These are phyloP conservation scores for Cossypha heuglini DNA, from an alignment of 2,797 vertebrate genomes.

Conservation along the genomic window DNA sequence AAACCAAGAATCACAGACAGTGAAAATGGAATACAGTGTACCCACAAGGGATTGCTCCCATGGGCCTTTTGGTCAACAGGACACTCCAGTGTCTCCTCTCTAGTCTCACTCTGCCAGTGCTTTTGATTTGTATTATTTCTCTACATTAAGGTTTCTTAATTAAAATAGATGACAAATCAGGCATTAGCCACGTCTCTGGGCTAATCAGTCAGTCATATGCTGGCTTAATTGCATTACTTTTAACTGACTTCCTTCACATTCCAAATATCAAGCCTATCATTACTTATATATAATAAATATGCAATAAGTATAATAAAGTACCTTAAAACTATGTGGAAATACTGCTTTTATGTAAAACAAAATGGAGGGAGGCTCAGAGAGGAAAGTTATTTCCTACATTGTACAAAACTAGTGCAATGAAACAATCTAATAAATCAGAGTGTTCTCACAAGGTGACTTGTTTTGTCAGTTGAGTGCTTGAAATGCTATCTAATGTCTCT, in stretches of 20 bases:
- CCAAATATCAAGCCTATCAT: not conserved
- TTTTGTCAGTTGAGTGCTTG: conserved; percentile 55
- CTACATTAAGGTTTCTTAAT: not conserved
- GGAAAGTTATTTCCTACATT: not conserved
- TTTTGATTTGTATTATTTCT: not conserved
- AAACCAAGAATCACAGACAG: not conserved
- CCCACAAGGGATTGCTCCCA: not conserved
- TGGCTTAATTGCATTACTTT: not conserved
- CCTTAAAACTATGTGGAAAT: not conserved
- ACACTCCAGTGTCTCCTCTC: not conserved
- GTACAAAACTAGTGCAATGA: not conserved
- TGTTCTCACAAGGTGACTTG: conserved; percentile 44
- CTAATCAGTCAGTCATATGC: not conserved
- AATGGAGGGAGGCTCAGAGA: not conserved
- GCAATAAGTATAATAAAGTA: not conserved
- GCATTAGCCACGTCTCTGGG: not conserved
- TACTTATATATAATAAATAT: not conserved
- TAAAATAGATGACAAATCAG: not conserved
- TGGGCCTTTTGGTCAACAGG: not conserved
- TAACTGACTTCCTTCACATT: not conserved
- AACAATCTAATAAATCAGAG: not conserved
- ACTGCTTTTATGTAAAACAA: not conserved
- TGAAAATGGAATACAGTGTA: not conserved
- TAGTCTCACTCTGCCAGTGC: not conserved
- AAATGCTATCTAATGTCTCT: conserved; percentile 62